Base-by-base conservation (phyloP, 2,797 vertebrate species). In the Manis crassicaudata region DNA sequence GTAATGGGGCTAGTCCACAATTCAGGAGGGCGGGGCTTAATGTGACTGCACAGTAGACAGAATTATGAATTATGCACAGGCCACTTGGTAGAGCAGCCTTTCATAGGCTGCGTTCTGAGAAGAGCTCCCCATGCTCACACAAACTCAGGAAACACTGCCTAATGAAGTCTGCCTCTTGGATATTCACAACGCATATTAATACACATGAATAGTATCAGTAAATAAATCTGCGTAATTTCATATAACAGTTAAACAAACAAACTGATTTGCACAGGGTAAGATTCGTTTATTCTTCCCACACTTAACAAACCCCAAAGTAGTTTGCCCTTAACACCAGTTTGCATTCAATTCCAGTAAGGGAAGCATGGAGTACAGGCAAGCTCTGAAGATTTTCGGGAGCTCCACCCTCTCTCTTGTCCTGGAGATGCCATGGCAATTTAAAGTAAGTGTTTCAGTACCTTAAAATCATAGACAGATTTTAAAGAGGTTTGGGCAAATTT, bases 201-300 rank as follows among this genome's bases (percentile, higher is more conserved):
- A 90, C 43, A n/a, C 43, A 70, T 67, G 72, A 85, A 94, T 3
- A 76, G 54, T 89, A 80, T 81, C 89, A 40, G 70, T 72, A 93
- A 96, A 93, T 90, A 96, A 70, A 95, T 56, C 54, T 94, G 65
- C 54, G 75, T 96, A 84, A 93, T 84, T 95, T 75, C 83, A 73
- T 84, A 21, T 54, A 86, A 67, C 25, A 52, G 16, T 40, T 90
- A 95, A 96, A 95, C 72, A 96, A 85, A 86, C 84, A 90, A 88
- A 97, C 58, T 88, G 58, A 83, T 72, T 81, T 84, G 25, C 6
- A 90, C 20, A 62, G 35, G 68, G 46, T 91, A 63, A 86, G 35
- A 89, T 91, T 84, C 92, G 20, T 91, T 92, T 73, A 75, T 90
- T 88, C 60, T 87, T 75, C 14, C 46, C 84, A 70, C 23, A 35